Conservation (phyloP, 2,888 invertebrate genomes). For the Fabriciana adippe region DNA sequence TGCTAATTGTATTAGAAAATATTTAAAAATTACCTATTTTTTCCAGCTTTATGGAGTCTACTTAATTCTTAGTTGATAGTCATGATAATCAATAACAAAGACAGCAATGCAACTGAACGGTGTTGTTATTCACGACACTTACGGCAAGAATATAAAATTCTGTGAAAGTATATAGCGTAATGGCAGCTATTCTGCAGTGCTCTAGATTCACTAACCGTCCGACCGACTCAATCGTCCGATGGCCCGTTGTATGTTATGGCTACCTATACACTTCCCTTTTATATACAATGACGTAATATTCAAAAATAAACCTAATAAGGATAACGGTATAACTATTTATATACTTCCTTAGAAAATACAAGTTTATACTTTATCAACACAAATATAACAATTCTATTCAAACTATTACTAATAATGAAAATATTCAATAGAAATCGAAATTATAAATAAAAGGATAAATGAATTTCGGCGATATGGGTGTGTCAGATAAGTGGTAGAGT, state of each 20-base stretch:
- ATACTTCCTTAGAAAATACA: constrained; percentile 15
- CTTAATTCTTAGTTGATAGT: too few relatives aligned
- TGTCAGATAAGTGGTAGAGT: constrained; percentile 58
- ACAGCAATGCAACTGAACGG: constrained; percentile 48
- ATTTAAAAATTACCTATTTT: not conserved
- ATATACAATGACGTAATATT: constrained; percentile 77
- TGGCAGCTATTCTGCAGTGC: constrained; percentile 39
- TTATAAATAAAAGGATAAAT: constrained; percentile 40
- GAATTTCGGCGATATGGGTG: constrained; percentile 69
- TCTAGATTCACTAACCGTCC: constrained; percentile 51
- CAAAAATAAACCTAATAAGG: constrained; percentile 79
- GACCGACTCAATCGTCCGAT: constrained; percentile 48
- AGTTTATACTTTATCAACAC: not conserved
- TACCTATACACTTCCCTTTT: constrained; percentile 47
- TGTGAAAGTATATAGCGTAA: constrained; percentile 46
- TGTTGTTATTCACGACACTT: constrained; percentile 44
- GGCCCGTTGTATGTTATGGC: constrained; percentile 39
- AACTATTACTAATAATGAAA: not conserved
- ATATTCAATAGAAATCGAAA: not conserved
- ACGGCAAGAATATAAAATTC: constrained; percentile 36
- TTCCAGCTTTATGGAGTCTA: not conserved
- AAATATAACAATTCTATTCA: not conserved
- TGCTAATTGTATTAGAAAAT: not conserved
- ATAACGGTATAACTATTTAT: constrained; percentile 49
- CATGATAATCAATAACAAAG: constrained; percentile 43